Base-by-base conservation (phyloP, 1,140 invertebrate species). In the Chelonus insularis region DNA sequence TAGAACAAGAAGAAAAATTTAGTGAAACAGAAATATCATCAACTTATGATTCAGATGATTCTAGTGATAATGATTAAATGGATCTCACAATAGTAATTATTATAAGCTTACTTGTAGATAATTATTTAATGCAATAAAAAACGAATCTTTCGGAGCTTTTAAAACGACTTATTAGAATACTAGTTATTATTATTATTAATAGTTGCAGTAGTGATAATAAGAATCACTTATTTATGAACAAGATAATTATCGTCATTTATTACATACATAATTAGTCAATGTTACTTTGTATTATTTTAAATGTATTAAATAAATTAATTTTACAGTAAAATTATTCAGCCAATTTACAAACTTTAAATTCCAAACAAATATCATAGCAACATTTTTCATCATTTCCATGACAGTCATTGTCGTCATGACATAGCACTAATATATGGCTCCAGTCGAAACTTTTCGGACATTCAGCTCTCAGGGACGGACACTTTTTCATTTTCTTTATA, bases 321-420 rank as follows among this genome's bases (percentile, higher is more conserved):
- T n/a, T n/a, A 55, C 20, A 47, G 18, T 21, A 23, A 16, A 18
- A 54, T 57, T 64, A 68, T 63, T 74, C 70, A 2, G 41, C 41
- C 0, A 57, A 34, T 51, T 76, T 75, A 43, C 73, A 76, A 11
- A 62, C 67, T 47, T 73, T 73, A 36, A 71, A 68, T 16, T 75
- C 70, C 4, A 75, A 55, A 32, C 73, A 76, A 4, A 69, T 56
- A 8, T 75, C 72, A 29, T 68, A 72, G 56, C 72, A 76, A 8
- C 73, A 76, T 34, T 72, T 73, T 16, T 69, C 52, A 16, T 1
- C 11, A 4, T 47, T 7, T 3, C 45, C 16, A 29, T 7, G 25
- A 29, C 73, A 75, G 5, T 73, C 60, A 1, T 60, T 23, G 18
- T 76, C 67, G 0, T 16, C 5, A 16, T 68, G 12, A 34, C 73